A percentile compares a stretch with the other conserved stretches of the same genome.
phyloP scores from a whole-genome alignment of 1,140 invertebrate species.

The Cherax destructor region DNA sequence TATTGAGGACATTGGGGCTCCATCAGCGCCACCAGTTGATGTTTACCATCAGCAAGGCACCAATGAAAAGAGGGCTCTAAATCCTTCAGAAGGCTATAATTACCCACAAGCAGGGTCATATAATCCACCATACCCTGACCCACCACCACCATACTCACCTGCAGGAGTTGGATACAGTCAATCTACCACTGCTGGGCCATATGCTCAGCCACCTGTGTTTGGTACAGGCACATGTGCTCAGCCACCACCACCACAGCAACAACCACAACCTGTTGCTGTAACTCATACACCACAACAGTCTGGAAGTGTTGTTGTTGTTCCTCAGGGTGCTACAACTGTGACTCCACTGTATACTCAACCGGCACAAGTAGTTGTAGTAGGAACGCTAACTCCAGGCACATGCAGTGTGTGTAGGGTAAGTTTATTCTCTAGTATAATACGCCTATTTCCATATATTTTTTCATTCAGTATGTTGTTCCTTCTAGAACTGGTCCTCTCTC shows the following conservation, averaged over 20 bases:
- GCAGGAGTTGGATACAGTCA: background rate
- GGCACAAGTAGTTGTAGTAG: background rate
- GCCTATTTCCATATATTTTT: too few species aligned
- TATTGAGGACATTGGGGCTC: background rate
- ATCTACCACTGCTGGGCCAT: background rate
- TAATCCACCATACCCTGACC: background rate
- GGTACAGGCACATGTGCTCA: background rate
- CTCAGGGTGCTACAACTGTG: background rate
- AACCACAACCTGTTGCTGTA: background rate
- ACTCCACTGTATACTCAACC: background rate
- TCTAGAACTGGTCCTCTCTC: too few species aligned
- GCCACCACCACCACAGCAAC: too few species aligned
- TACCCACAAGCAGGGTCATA: too few species aligned
- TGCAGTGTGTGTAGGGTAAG: background rate
- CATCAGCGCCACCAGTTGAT: background rate
- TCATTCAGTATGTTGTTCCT: too few species aligned
- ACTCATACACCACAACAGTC: background rate
- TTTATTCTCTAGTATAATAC: background rate
- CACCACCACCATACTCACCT: background rate
- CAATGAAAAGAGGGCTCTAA: background rate
- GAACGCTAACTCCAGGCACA: background rate
- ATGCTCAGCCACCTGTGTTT: background rate
- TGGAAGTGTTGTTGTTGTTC: background rate
- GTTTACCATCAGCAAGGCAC: background rate
- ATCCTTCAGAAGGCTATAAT: background rate